Evolutionary conservation across 1,140 invertebrate genomes (phyloP).

Genomic region (Linepithema humile): DNA sequence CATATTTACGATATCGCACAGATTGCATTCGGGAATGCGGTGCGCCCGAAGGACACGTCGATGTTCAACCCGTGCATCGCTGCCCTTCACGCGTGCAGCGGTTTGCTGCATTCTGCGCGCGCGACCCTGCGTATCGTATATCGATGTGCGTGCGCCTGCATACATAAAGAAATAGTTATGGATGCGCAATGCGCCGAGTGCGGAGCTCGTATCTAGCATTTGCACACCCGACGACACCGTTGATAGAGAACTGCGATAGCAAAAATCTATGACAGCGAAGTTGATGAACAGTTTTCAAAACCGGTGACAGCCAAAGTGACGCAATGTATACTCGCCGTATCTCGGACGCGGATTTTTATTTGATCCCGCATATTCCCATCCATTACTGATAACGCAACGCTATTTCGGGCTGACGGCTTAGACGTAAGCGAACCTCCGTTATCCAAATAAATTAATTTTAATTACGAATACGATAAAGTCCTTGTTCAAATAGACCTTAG

Average conservation of each 20-base stretch:
- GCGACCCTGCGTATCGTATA: slow-evolving; percentile 47
- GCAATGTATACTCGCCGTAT: too few relatives aligned
- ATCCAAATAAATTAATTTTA: background rate
- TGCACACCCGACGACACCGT: background rate
- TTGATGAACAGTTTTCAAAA: too few relatives aligned
- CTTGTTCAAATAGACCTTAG: background rate
- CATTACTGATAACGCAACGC: background rate
- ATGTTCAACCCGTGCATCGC: background rate
- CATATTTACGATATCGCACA: slow-evolving; percentile 19
- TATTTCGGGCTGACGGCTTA: background rate
- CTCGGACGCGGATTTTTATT: too few relatives aligned
- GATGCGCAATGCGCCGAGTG: background rate
- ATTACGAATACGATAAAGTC: background rate
- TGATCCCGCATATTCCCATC: background rate
- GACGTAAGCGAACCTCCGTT: too few relatives aligned
- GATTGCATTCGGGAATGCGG: slow-evolving; percentile 12
- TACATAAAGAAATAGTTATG: slow-evolving; percentile 60
- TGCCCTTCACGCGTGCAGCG: background rate
- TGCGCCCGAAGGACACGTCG: background rate
- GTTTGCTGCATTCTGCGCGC: slow-evolving; percentile 27
- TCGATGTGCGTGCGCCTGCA: slow-evolving; percentile 9
- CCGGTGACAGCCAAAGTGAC: too few relatives aligned
- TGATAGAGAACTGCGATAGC: background rate
- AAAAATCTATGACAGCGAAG: background rate
- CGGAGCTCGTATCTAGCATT: slow-evolving; percentile 14